Percentiles rank a stretch among this genome's conserved stretches.
These are phyloP conservation scores for Thyatira batis DNA, from an alignment of 2,888 invertebrate genomes.

Conservation along the genomic window DNA sequence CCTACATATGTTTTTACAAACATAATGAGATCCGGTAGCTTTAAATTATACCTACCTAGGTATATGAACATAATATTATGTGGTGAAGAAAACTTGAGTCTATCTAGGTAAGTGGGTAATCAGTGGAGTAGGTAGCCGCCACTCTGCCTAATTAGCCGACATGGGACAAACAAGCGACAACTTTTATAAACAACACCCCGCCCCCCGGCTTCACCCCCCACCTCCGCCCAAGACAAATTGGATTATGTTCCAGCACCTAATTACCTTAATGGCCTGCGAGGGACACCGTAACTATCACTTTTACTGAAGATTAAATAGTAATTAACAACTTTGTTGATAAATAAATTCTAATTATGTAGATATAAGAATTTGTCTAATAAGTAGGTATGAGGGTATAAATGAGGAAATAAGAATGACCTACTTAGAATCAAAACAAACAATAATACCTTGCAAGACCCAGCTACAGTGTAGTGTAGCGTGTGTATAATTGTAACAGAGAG, in stretches of 20 bases:
- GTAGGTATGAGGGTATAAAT: too few species aligned
- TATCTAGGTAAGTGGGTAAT: constrained; percentile 25
- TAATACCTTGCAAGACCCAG: background rate
- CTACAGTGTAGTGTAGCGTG: background rate
- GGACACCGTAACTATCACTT: constrained; percentile 12
- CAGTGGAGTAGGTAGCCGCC: constrained; percentile 14
- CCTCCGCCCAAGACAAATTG: constrained; percentile 34
- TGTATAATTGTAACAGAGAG: background rate
- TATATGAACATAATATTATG: too few species aligned
- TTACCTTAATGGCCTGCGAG: constrained; percentile 47
- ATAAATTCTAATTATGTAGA: background rate
- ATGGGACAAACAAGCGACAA: constrained; percentile 24
- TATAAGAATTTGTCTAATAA: background rate
- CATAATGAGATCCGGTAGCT: too few species aligned
- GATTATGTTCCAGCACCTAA: constrained; percentile 39
- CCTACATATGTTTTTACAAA: too few species aligned
- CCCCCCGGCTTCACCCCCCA: background rate
- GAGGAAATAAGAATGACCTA: background rate
- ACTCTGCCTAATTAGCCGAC: constrained; percentile 40
- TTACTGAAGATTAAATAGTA: background rate
- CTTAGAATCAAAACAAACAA: background rate
- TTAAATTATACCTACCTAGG: too few species aligned
- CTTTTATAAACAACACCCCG: constrained; percentile 33
- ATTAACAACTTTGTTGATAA: background rate
- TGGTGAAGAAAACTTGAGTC: background rate